Conservation (phyloP, 2,113 vertebrate species). For the Rhodinocichla rosea region DNA sequence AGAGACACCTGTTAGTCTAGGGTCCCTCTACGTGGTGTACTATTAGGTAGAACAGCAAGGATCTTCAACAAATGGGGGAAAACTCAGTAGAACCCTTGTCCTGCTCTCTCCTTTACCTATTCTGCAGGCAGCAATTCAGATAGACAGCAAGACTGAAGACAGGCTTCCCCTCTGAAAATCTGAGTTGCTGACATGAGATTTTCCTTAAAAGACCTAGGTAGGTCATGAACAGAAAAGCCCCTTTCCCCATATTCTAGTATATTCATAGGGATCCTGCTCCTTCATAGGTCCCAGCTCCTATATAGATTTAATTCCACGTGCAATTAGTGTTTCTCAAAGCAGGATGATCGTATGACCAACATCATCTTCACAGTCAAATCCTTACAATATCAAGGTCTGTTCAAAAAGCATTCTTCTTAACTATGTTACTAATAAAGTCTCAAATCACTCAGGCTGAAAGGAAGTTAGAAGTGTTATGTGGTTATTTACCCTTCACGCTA, state of each 20-base stretch:
- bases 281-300: neutral
- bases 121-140: neutral
- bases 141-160: neutral
- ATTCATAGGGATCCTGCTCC: neutral
- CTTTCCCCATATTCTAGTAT: neutral
- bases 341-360: neutral
- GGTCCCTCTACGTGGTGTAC: neutral
- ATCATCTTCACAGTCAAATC: constrained; percentile 6
- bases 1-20: neutral
- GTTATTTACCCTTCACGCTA: constrained; percentile 40
- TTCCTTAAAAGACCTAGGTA: neutral
- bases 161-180: neutral
- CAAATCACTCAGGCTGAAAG: neutral
- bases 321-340: neutral
- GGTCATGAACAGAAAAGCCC: neutral
- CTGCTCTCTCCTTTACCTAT: neutral
- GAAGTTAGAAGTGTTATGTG: constrained; percentile 12
- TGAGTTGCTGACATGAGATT: neutral
- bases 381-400: neutral
- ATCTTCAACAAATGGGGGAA: neutral
- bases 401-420: constrained; percentile 24
- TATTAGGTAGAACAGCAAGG: neutral
- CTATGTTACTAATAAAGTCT: neutral
- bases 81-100: neutral
- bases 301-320: neutral